Evolutionary conservation across 2,113 vertebrate species (phyloP), one percentile per base, ranked within the genome.

Genomic region (Agelaius tricolor): DNA sequence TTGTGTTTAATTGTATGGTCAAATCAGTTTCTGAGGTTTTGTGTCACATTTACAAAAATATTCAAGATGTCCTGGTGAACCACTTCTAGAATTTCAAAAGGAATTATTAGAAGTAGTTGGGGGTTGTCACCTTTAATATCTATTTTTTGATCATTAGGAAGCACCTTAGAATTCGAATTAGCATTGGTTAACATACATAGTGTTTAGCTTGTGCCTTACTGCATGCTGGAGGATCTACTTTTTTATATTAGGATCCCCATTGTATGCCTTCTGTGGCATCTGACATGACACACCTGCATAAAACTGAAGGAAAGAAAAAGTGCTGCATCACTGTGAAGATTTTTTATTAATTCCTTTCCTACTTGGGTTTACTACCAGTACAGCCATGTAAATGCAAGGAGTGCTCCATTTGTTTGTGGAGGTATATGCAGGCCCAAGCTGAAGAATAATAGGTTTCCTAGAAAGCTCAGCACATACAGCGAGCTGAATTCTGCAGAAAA

Each of bases 151-250:
- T 71, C 6, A 19, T 16, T 43, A 57, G 37, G 54, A 84, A 65
- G 49, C 35, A 81, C 57, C 51, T 49, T 59, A 57, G 44, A 57
- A 39, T 90, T 35, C 12, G 15, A 68, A 49, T 79, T 69, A 65
- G n/a, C 28, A 22, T 27, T 55, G 44, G 16, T 69, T 77, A 62
- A 51, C 4, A 2, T 51, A 22, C 11, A 17, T 35, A 67, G 37
- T 33, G 37, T 73, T 82, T 90, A 83, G 78, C 62, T 85, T 90
- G 94, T 94, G 96, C 94, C 87, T 95, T 97, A 96, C 39, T 44
- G 33, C 59, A 37, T 87, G 84, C 55, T 67, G 46, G 47, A 95
- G 43, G 82, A 83, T 93, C 84, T 76, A 61, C 62, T 81, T 39
- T 57, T 89, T 72, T 65, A 13, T 72, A 31, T 63, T 78, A 47